Conservation (phyloP, 2,113 vertebrate species). For the Laticauda laticaudata region DNA sequence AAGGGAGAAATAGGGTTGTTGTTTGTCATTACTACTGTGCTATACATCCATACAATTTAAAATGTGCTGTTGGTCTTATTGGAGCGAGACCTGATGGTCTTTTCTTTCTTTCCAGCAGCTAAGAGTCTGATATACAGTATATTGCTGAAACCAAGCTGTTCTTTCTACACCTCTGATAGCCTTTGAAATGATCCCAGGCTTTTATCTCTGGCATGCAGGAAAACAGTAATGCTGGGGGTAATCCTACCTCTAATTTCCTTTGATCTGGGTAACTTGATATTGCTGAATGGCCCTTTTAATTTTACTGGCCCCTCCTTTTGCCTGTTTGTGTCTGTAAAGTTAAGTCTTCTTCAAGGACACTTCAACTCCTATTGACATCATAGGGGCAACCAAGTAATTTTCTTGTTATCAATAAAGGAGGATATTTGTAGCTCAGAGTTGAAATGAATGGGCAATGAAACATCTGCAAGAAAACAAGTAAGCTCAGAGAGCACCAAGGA, state of each 20-base stretch:
- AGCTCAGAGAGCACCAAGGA: background rate
- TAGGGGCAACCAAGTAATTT: background rate
- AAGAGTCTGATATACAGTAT: background rate
- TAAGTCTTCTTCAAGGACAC: background rate
- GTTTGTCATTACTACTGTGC: no score
- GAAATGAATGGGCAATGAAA: background rate
- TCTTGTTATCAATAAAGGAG: background rate
- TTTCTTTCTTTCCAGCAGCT: background rate
- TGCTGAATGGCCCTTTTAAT: background rate
- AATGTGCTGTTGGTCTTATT: background rate
- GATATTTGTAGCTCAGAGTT: background rate
- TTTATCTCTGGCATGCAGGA: background rate
- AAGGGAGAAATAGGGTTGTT: background rate
- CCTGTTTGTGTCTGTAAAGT: background rate
- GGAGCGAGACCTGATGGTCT: background rate
- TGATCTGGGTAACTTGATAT: background rate
- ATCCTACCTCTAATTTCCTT: background rate
- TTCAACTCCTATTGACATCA: background rate
- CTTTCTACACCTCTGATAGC: background rate
- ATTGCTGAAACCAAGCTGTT: background rate
- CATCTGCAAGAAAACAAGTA: background rate
- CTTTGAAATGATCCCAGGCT: background rate
- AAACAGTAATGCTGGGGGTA: background rate
- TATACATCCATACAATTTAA: background rate
- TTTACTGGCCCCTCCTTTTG: background rate